A percentile compares a stretch with the other conserved stretches of the same genome.
These are phyloP conservation scores for Cantharis nigra DNA, from an alignment of 2,888 invertebrate genomes.

Conservation along the genomic window DNA sequence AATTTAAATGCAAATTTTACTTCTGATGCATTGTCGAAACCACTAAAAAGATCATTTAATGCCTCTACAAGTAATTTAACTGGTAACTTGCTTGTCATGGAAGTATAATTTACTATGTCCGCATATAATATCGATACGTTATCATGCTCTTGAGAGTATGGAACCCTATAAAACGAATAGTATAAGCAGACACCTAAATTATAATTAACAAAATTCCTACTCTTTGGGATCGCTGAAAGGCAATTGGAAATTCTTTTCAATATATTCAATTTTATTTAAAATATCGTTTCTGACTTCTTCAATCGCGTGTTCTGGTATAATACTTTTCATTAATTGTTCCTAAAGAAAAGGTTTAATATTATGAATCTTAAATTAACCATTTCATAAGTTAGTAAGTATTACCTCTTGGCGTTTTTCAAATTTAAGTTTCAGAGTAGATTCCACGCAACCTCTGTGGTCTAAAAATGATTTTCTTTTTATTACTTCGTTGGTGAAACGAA, in stretches of 20 bases:
- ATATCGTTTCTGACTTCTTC: constrained; percentile 62
- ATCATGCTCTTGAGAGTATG: constrained; percentile 85
- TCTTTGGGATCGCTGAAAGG: constrained; percentile 51
- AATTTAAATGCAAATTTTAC: constrained; percentile 53
- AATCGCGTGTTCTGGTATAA: constrained; percentile 85
- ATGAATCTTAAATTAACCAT: not conserved
- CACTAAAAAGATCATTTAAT: constrained; percentile 86
- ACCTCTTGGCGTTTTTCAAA: constrained; percentile 88
- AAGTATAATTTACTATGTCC: constrained; percentile 92
- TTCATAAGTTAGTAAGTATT: constrained; percentile 25
- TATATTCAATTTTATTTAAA: constrained; percentile 55
- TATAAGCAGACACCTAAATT: not conserved
- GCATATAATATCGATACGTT: constrained; percentile 91
- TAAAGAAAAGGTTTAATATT: constrained; percentile 45
- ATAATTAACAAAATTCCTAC: constrained; percentile 44
- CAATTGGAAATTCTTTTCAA: constrained; percentile 45
- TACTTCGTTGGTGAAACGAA: constrained; percentile 86
- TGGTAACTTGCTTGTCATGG: constrained; percentile 80
- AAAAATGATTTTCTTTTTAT: constrained; percentile 85
- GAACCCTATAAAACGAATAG: constrained; percentile 63
- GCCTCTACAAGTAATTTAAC: constrained; percentile 84
- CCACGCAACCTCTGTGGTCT: constrained; percentile 83
- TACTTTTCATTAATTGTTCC: constrained; percentile 84
- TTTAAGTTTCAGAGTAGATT: constrained; percentile 79
- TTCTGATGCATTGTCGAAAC: constrained; percentile 90